These are phyloP conservation scores for Callospermophilus lateralis DNA, from an alignment of 2,113 vertebrate genomes.

Conservation along the genomic window DNA sequence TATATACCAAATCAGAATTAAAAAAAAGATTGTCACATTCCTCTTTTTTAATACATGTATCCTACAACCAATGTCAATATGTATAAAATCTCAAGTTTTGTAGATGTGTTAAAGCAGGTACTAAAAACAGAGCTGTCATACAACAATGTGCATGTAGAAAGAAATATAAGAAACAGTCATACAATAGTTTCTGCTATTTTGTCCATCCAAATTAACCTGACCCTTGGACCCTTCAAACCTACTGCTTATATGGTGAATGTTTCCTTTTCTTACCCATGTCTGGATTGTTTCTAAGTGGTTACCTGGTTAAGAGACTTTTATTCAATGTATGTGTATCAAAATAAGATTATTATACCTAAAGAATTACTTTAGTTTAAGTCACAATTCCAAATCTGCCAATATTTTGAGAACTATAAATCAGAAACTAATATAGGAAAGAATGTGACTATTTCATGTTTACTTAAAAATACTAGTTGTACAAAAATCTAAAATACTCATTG, in stretches of 20 bases:
- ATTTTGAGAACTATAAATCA: not conserved
- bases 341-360: not conserved
- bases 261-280: not conserved
- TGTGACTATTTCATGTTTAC: not conserved
- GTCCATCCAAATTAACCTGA: constrained; percentile 69
- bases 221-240: not conserved
- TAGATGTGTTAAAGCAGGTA: constrained; percentile 59
- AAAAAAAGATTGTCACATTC: not conserved
- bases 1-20: too few species aligned
- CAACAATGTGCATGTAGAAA: constrained; percentile 52
- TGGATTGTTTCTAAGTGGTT: not conserved
- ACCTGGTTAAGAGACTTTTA: not conserved
- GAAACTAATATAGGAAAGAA: not conserved
- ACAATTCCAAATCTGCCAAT: not conserved
- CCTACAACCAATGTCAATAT: constrained; percentile 73
- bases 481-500: not conserved
- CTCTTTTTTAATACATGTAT: constrained; percentile 58
- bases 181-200: constrained; percentile 63
- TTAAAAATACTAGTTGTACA: not conserved
- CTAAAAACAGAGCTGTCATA: constrained; percentile 62
- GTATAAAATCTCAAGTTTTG: constrained; percentile 72
- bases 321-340: not conserved
- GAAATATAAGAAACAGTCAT: constrained; percentile 33
- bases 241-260: not conserved
- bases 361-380: not conserved